Base-by-base conservation (phyloP, 2,113 vertebrate genomes). In the Xiphophorus couchianus region DNA sequence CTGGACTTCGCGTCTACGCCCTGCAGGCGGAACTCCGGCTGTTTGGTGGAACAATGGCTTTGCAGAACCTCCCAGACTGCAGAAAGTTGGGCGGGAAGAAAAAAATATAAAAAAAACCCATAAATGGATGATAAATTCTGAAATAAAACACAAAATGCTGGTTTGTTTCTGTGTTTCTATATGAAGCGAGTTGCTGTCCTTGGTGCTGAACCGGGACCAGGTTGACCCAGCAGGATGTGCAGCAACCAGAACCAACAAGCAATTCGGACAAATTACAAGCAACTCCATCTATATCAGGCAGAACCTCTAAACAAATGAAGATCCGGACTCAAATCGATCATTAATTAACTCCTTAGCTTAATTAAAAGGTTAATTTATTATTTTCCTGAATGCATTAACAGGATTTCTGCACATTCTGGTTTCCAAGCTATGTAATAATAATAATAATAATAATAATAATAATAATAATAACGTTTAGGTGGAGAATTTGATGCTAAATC, bases 1-100 rank as follows among this genome's bases (percentile, higher is more conserved):
- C 54, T 54, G 64, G 68, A 44, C 71, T 37, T 71, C 7, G 66
- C 29, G 62, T 9, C 30, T 29, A 48, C 71, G 62, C 81, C 73
- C 73, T 69, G 61, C 44, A 22, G 62, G 62, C 62, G 62, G 62
- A 29, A 22, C 3, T 28, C 28, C 35, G 29, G 33, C 70, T 13
- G 39, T 19, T 17, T 15, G 5, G 29, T 30, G 14, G 28, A 29
- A 17, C 62, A 63, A 30, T 48, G 66, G 37, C 15, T 68, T 27
- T 10, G 13, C 25, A 35, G 29, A 51, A 62, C 58, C 35, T 30
- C n/a, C 48, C 48, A 51, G 48, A 22, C 25, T 10, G 51, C 19
- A 58, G 51, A 58, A 58, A 58, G 51, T 58, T 58, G 25, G 2
- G 7, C 25, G 3, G 25, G 51, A 58, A 25, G 25, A 25, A 48